Conservation (phyloP, 2,888 invertebrate genomes). For the Stenoptilia bipunctidactyla region DNA sequence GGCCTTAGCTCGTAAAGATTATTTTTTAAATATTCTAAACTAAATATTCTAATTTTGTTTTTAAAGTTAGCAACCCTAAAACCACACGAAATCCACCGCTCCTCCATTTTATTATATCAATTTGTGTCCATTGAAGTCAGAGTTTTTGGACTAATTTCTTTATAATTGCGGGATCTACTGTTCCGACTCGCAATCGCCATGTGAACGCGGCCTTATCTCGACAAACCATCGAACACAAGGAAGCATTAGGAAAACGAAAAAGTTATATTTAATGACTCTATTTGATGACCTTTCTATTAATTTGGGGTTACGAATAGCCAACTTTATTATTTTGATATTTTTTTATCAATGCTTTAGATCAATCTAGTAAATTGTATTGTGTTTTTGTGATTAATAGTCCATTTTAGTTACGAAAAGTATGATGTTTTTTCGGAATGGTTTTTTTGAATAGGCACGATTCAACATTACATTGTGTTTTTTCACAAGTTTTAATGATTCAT, state of each 20-base stretch:
- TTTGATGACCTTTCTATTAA: background rate
- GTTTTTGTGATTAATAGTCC: too few relatives aligned
- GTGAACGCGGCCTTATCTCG: constrained; percentile 47
- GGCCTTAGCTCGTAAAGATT: too few relatives aligned
- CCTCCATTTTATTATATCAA: constrained; percentile 68
- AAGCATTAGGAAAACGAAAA: constrained; percentile 9
- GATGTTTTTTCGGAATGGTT: too few relatives aligned
- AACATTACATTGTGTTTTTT: too few relatives aligned
- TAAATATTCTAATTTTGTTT: background rate
- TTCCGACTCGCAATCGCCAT: constrained; percentile 35
- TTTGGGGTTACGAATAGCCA: background rate
- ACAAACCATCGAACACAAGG: constrained; percentile 29
- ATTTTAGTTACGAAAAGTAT: too few relatives aligned
- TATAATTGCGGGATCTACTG: constrained; percentile 62
- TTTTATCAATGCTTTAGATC: too few relatives aligned
- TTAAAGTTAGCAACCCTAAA: background rate
- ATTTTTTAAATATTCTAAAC: too few relatives aligned
- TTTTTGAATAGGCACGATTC: too few relatives aligned
- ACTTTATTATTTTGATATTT: background rate
- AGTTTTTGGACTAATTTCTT: constrained; percentile 64
- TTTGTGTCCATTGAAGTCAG: constrained; percentile 65
- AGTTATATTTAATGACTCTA: background rate
- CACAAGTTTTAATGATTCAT: too few relatives aligned
- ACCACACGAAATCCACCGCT: constrained; percentile 32
- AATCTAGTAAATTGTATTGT: too few relatives aligned